These are phyloP conservation scores for Parasteatoda lunata DNA, from an alignment of 2,888 invertebrate species.

Conservation along the genomic window DNA sequence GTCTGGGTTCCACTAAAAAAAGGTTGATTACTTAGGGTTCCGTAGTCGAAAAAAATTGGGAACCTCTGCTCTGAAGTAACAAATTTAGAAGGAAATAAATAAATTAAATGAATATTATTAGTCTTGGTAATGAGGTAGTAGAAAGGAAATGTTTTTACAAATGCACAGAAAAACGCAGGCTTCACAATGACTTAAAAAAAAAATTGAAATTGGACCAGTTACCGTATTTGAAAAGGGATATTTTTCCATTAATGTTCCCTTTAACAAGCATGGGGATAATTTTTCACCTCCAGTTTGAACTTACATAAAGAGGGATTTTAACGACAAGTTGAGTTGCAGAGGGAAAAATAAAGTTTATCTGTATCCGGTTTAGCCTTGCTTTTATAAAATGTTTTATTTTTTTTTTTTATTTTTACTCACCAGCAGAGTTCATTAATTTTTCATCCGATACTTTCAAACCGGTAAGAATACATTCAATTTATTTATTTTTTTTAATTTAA, in stretches of 20 bases:
- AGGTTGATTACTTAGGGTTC: too few relatives aligned
- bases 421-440: background rate
- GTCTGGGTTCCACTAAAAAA: too few relatives aligned
- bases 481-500: too few relatives aligned
- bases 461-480: too few relatives aligned
- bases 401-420: background rate
- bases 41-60: too few relatives aligned
- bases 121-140: too few relatives aligned
- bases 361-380: background rate
- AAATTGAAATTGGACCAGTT: background rate
- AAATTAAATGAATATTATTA: too few relatives aligned
- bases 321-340: background rate
- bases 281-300: constrained; percentile 5
- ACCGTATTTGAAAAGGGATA: background rate
- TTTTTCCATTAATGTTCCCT: background rate
- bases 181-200: background rate
- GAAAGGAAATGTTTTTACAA: too few relatives aligned
- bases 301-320: background rate
- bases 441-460: background rate
- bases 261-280: background rate
- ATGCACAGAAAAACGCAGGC: too few relatives aligned
- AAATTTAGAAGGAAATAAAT: too few relatives aligned
- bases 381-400: background rate
- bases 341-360: constrained; percentile 2
- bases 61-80: too few relatives aligned